These are phyloP conservation scores for Epistrophe eligans DNA, from an alignment of 2,888 invertebrate species.

Conservation along the genomic window DNA sequence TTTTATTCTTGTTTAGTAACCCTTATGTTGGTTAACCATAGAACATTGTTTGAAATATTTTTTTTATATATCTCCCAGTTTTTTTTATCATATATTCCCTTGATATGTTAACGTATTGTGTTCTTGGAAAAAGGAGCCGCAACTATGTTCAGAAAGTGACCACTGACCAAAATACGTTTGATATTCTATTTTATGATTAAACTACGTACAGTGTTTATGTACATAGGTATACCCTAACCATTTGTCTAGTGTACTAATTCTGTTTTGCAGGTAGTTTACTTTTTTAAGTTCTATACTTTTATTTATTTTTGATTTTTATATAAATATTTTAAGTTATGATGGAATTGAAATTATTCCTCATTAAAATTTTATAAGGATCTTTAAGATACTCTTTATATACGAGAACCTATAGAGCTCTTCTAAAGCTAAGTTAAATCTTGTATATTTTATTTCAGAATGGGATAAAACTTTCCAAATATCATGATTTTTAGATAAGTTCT, in stretches of 20 bases:
- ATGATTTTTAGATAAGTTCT: slow-evolving; percentile 13
- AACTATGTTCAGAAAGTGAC: slow-evolving; percentile 17
- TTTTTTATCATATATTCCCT: neutral
- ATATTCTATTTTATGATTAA: slow-evolving; percentile 5
- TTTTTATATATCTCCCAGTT: neutral
- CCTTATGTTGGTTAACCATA: neutral
- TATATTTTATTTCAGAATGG: neutral
- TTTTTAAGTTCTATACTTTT: neutral
- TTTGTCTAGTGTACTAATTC: neutral
- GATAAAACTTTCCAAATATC: slow-evolving; percentile 16
- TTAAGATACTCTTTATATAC: neutral
- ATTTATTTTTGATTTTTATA: neutral
- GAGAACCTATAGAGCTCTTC: neutral
- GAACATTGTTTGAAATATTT: neutral
- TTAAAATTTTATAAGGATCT: slow-evolving; percentile 15
- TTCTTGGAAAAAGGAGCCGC: neutral
- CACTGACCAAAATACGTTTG: neutral
- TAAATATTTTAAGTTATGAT: neutral
- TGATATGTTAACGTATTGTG: neutral
- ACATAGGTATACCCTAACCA: neutral
- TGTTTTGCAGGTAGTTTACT: neutral
- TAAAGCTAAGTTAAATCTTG: neutral
- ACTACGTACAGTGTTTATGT: neutral
- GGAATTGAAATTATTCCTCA: neutral
- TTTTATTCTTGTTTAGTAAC: neutral